These are phyloP conservation scores for Temnothorax rugatulus DNA, from an alignment of 2,888 invertebrate species.

Conservation along the genomic window DNA sequence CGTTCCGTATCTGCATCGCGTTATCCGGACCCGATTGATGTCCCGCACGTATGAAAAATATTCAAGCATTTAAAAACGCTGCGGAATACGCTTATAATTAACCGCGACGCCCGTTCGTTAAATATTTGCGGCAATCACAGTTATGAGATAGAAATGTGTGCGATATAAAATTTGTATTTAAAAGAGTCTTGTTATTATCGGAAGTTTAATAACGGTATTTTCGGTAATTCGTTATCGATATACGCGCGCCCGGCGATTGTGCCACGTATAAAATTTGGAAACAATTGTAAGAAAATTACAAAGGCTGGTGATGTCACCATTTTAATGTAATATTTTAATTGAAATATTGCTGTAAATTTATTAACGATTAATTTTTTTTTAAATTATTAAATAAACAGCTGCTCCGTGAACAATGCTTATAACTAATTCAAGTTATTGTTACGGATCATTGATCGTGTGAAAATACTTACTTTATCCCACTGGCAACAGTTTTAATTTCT, in stretches of 20 bases:
- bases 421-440: not conserved
- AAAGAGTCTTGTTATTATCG: slow-evolving; percentile 37
- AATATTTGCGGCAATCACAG: slow-evolving; percentile 47
- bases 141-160: slow-evolving; percentile 37
- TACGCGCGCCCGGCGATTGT: not conserved
- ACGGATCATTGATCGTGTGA: not conserved
- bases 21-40: slow-evolving; percentile 68
- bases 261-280: not conserved
- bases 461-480: slow-evolving; percentile 13
- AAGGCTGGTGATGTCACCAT: not conserved
- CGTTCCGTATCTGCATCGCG: slow-evolving; percentile 59
- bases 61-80: slow-evolving; percentile 49
- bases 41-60: slow-evolving; percentile 63
- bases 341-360: not conserved
- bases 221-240: slow-evolving; percentile 33
- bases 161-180: slow-evolving; percentile 34
- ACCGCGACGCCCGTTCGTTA: slow-evolving; percentile 44
- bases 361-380: not conserved
- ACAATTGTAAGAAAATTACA: not conserved
- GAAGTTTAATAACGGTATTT: slow-evolving; percentile 38
- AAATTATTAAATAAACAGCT: slow-evolving; percentile 2
- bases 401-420: not conserved
- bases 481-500: not conserved
- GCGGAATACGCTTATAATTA: slow-evolving; percentile 51
- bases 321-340: not conserved